These are phyloP conservation scores for Hemichromis elongatus DNA, from an alignment of 2,113 vertebrate genomes.

Conservation along the genomic window DNA sequence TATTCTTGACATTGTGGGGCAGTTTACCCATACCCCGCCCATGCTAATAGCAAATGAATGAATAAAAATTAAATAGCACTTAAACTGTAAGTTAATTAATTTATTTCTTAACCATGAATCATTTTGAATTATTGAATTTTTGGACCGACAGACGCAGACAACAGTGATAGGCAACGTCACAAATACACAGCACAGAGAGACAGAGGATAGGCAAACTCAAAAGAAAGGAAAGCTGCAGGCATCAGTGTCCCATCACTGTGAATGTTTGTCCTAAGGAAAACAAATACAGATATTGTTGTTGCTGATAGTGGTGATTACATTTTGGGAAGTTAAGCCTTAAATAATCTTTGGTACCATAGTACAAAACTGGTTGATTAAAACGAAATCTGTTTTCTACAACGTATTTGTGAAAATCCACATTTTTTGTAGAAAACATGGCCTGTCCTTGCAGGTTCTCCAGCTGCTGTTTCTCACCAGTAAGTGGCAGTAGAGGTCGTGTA, in stretches of 20 bases:
- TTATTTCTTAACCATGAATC: neutral
- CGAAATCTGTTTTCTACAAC: neutral
- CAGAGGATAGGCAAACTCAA: neutral
- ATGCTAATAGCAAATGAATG: too few species aligned
- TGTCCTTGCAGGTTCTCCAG: neutral
- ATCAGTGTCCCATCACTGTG: neutral
- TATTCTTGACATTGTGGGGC: neutral
- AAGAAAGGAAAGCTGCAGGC: neutral
- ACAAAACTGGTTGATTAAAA: neutral
- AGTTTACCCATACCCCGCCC: neutral
- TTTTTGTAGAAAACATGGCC: neutral
- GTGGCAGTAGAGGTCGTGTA: conserved; percentile 28
- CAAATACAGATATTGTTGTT: neutral
- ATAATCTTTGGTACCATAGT: neutral
- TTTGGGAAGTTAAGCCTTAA: neutral
- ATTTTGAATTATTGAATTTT: neutral
- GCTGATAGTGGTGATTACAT: neutral
- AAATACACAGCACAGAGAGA: too few species aligned
- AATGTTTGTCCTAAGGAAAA: neutral
- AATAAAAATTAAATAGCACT: too few species aligned
- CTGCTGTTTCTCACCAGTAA: neutral
- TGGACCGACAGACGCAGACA: neutral
- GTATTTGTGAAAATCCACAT: neutral
- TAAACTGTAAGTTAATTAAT: neutral
- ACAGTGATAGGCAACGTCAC: neutral